Base-by-base conservation (phyloP, 2,113 vertebrate genomes). In the Pluvialis apricaria region DNA sequence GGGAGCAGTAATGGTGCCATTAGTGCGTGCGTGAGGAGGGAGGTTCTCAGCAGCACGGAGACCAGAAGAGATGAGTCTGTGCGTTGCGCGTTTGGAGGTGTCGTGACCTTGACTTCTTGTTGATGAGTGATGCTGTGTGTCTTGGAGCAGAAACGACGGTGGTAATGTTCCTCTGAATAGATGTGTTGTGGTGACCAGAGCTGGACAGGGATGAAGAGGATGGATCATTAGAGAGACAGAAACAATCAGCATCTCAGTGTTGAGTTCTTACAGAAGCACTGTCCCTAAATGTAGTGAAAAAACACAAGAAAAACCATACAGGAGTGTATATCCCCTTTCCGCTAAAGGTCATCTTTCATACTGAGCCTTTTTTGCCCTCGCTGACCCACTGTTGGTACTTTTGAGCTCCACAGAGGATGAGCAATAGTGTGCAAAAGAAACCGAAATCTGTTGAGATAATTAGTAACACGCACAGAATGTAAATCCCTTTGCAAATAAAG, bases 1-100 rank as follows among this genome's bases (percentile, higher is more conserved):
- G 65, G 84, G 58, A 97, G 64, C 75, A 18, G 77, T 47, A 91
- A 90, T 90, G 82, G 81, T 97, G 76, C 88, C 79, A 88, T 97
- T 64, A 92, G 72, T 7, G 44, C 1, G 5, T 7, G 71, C 31
- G 75, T 76, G 84, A 82, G 77, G 40, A 82, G 71, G 66, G 47
- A 90, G 88, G 77, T 88, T 89, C 91, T 64, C 58, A 68, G 92
- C 93, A 54, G 58, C 60, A 40, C 3, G 0, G 47, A 42, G 80
- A 40, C 58, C 57, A 68, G 76, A 78, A 71, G 81, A 88, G 79
- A 86, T 26, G 80, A 94, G 90, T 47, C 68, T 54, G 38, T 36
- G 42, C 8, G 2, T 57, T 15, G 58, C 1, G 20, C 4, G 2
- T 45, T 38, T 13, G 57, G 36, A 51, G 64, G 54, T 92, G 81